Conservation (phyloP, 2,113 vertebrate genomes). For the Antennarius striatus region DNA sequence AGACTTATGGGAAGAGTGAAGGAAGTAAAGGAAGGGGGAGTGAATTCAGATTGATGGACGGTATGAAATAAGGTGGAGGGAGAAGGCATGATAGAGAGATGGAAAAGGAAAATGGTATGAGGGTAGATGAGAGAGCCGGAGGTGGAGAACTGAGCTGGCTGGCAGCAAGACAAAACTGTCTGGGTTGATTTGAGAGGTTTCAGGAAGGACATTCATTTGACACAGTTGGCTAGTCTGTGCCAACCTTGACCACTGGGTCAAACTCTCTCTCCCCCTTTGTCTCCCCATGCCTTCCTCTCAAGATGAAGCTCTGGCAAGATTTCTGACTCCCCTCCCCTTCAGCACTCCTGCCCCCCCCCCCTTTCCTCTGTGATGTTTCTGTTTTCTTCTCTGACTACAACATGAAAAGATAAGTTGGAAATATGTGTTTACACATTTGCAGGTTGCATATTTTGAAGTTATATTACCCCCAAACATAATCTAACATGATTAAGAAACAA, state of each 20-base stretch:
- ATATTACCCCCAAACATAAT: too few species aligned
- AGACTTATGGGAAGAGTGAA: slow-evolving; percentile 43
- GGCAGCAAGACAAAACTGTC: slow-evolving; percentile 43
- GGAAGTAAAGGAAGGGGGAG: slow-evolving; percentile 17
- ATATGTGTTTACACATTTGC: neutral
- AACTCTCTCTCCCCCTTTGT: slow-evolving; percentile 12
- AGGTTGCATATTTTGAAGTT: too few species aligned
- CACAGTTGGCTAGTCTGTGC: slow-evolving; percentile 36
- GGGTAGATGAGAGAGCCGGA: slow-evolving; percentile 5
- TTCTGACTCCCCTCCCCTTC: neutral
- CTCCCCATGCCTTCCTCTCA: slow-evolving; percentile 4
- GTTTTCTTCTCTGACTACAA: neutral
- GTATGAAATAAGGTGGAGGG: slow-evolving; percentile 22
- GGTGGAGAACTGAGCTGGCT: slow-evolving; percentile 14
- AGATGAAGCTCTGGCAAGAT: slow-evolving; percentile 28
- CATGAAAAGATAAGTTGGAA: neutral
- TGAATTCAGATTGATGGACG: slow-evolving; percentile 37
- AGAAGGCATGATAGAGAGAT: slow-evolving; percentile 40
- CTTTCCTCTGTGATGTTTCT: neutral
- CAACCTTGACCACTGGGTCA: slow-evolving; percentile 35
- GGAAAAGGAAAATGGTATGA: slow-evolving; percentile 1
- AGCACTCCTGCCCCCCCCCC: neutral
- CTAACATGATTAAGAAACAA: too few species aligned
- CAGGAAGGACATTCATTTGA: slow-evolving; percentile 69
- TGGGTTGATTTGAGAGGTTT: slow-evolving; percentile 59